Percentiles rank a stretch among this genome's conserved stretches.
phyloP scores from a whole-genome alignment of 2,888 invertebrate species.

The Cephus pygmeus region DNA sequence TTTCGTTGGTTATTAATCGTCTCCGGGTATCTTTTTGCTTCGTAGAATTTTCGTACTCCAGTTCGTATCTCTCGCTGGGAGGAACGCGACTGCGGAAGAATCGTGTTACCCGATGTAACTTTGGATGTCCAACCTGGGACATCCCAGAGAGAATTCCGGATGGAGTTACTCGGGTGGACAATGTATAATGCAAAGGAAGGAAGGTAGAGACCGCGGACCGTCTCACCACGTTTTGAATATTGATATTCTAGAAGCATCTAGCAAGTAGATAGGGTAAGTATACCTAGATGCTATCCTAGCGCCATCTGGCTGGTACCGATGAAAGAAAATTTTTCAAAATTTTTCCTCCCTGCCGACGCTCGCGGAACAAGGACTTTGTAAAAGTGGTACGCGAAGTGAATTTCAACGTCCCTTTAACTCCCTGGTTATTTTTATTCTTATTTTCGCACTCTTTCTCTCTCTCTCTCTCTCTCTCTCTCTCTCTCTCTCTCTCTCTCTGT shows the following conservation, averaged over 20 bases:
- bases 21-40: neutral
- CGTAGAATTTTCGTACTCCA: neutral
- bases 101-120: too few relatives aligned
- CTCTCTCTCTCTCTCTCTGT: conserved; percentile 15
- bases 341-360: conserved; percentile 17
- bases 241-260: conserved; percentile 46
- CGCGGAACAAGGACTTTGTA: conserved; percentile 45
- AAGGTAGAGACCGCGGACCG: too few relatives aligned
- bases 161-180: too few relatives aligned
- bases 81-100: too few relatives aligned
- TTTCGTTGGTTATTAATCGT: neutral
- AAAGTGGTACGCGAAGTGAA: conserved; percentile 54
- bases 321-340: conserved; percentile 31
- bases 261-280: too few relatives aligned
- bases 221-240: conserved; percentile 30
- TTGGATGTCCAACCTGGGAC: too few relatives aligned
- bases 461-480: conserved; percentile 16
- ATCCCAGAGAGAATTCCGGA: too few relatives aligned
- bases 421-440: neutral
- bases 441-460: conserved; percentile 14
- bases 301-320: too few relatives aligned
- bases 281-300: too few relatives aligned
- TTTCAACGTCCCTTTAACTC: conserved; percentile 38
- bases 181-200: too few relatives aligned
- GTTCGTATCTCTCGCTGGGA: too few relatives aligned